A percentile compares a stretch with the other conserved stretches of the same genome.
phyloP scores from a whole-genome alignment of 2,888 invertebrate genomes.

The Lithophane ornitopus region DNA sequence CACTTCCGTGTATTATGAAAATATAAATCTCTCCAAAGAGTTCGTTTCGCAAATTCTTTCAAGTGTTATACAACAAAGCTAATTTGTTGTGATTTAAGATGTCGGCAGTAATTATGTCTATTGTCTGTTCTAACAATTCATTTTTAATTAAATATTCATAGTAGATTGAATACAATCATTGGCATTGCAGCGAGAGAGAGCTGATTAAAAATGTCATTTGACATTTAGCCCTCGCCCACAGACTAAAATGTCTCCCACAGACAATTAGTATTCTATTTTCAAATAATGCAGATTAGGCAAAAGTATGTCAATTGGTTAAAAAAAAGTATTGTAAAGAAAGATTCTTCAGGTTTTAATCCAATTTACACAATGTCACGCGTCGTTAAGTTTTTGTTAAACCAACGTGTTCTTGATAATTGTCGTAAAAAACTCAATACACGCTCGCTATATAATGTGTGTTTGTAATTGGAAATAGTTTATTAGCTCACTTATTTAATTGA shows the following conservation, averaged over 20 bases:
- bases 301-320: constrained; percentile 29
- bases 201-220: constrained; percentile 56
- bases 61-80: constrained; percentile 49
- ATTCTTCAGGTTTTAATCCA: constrained; percentile 63
- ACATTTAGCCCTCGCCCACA: constrained; percentile 53
- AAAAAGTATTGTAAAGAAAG: constrained; percentile 21
- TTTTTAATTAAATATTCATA: constrained; percentile 54
- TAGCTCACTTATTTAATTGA: constrained; percentile 79
- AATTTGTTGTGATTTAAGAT: constrained; percentile 49
- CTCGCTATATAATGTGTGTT: constrained; percentile 64
- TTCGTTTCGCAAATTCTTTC: constrained; percentile 52
- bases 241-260: constrained; percentile 39
- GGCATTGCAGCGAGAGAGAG: constrained; percentile 41
- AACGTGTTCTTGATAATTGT: constrained; percentile 76
- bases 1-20: constrained; percentile 67
- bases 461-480: constrained; percentile 80
- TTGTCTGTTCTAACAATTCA: constrained; percentile 54
- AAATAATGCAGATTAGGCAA: constrained; percentile 24
- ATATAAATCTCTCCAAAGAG: constrained; percentile 41
- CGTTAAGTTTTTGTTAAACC: constrained; percentile 77
- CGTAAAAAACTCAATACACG: constrained; percentile 77
- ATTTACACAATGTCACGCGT: constrained; percentile 77
- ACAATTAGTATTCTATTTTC: constrained; percentile 37
- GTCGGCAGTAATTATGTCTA: constrained; percentile 53
- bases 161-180: constrained; percentile 52